phyloP scores from a whole-genome alignment of 2,888 invertebrate species.

The Corbicula japonica region DNA sequence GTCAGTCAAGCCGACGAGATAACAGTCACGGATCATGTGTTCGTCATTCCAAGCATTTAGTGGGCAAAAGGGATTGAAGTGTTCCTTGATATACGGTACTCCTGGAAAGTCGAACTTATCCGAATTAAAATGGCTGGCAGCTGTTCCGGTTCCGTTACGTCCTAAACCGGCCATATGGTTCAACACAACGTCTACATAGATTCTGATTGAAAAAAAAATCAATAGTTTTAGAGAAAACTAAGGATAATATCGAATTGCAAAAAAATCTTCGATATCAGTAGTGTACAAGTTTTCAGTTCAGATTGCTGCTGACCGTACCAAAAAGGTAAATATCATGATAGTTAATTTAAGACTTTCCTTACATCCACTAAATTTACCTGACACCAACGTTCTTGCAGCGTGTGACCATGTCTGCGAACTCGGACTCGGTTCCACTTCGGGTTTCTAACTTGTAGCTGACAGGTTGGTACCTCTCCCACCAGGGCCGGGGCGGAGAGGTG shows the following conservation, averaged over 20 bases:
- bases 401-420: slow-evolving; percentile 82
- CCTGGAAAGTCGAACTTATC: slow-evolving; percentile 84
- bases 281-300: no score
- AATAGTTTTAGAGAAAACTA: neutral
- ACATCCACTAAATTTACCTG: slow-evolving; percentile 79
- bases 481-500: slow-evolving; percentile 75
- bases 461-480: slow-evolving; percentile 85
- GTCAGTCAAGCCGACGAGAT: slow-evolving; percentile 92
- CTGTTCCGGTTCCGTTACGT: slow-evolving; percentile 89
- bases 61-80: slow-evolving; percentile 90
- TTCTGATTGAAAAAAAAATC: slow-evolving; percentile 87
- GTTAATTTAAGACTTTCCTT: no score
- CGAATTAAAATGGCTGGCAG: slow-evolving; percentile 87
- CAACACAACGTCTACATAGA: slow-evolving; percentile 92
- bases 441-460: slow-evolving; percentile 82
- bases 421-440: slow-evolving; percentile 78
- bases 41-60: slow-evolving; percentile 80
- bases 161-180: slow-evolving; percentile 93
- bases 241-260: no score
- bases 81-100: slow-evolving; percentile 87
- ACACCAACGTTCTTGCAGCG: slow-evolving; percentile 82
- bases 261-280: no score
- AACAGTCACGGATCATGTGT: slow-evolving; percentile 90
- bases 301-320: no score
- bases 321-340: no score